Evolutionary conservation across 1,140 invertebrate species (phyloP).

Genomic region (Drosophila orena): DNA sequence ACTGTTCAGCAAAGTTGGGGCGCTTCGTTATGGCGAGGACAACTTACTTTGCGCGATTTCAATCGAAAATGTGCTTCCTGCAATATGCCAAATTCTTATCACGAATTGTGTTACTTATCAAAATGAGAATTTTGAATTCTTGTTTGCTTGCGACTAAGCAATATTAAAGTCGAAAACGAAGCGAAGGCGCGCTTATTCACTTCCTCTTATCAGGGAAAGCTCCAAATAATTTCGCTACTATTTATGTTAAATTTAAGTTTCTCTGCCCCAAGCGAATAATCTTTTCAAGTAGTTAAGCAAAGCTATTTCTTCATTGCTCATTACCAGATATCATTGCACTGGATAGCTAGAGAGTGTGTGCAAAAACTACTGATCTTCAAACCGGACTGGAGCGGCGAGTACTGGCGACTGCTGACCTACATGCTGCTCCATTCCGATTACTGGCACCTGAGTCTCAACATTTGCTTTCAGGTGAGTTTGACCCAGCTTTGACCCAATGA

Average conservation of each 20-base stretch:
- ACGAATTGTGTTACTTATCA: too few species aligned
- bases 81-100: not conserved
- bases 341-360: conserved; percentile 85
- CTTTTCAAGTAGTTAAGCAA: conserved; percentile 3
- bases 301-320: conserved; percentile 14
- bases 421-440: conserved; percentile 92
- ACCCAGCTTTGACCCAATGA: too few species aligned
- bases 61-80: not conserved
- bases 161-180: too few species aligned
- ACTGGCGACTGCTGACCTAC: conserved; percentile 93
- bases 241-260: too few species aligned
- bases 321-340: conserved; percentile 86
- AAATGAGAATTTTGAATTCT: too few species aligned
- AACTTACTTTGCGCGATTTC: not conserved
- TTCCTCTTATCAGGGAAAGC: too few species aligned
- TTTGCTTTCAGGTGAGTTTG: conserved; percentile 86
- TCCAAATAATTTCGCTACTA: too few species aligned
- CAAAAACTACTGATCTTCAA: conserved; percentile 89
- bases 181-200: not conserved
- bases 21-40: not conserved
- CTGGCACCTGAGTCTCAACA: conserved; percentile 87
- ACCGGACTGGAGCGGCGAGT: conserved; percentile 87
- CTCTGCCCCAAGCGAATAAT: too few species aligned
- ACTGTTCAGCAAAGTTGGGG: conserved; percentile 45
- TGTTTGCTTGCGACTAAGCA: too few species aligned